Conservation (phyloP, 2,113 vertebrate genomes). For the Nasalis larvatus region DNA sequence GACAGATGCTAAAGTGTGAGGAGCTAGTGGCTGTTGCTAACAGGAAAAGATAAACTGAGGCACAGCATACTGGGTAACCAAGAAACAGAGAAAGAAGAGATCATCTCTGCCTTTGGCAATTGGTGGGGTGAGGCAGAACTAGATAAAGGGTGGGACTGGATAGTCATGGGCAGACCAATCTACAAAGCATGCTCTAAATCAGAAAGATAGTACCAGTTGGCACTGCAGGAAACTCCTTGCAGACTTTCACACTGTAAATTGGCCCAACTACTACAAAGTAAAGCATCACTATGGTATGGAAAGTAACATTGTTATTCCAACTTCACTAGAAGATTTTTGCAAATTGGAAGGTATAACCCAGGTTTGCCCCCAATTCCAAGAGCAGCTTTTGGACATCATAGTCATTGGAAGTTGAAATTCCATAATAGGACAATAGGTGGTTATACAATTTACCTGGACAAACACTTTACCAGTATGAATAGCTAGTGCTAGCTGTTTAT, state of each 20-base stretch:
- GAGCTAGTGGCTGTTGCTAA: background rate
- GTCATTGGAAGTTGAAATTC: background rate
- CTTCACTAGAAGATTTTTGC: background rate
- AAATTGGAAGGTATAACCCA: background rate
- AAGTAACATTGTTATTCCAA: background rate
- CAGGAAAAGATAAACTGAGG: background rate
- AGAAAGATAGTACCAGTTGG: background rate
- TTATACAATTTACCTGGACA: background rate
- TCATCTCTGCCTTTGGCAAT: background rate
- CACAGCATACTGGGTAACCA: background rate
- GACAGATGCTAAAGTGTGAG: background rate
- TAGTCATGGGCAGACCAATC: background rate
- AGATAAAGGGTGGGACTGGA: accelerated
- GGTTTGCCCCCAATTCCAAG: background rate
- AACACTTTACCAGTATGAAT: background rate
- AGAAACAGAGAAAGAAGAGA: background rate
- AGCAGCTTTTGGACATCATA: background rate
- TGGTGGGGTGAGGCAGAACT: background rate
- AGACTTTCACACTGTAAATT: background rate
- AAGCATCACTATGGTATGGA: accelerated
- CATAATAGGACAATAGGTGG: background rate
- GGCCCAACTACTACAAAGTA: background rate
- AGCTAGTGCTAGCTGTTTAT: background rate
- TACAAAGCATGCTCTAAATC: background rate
- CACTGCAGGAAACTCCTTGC: background rate